Conservation (phyloP, 2,888 invertebrate genomes). For the Zygaena filipendulae region DNA sequence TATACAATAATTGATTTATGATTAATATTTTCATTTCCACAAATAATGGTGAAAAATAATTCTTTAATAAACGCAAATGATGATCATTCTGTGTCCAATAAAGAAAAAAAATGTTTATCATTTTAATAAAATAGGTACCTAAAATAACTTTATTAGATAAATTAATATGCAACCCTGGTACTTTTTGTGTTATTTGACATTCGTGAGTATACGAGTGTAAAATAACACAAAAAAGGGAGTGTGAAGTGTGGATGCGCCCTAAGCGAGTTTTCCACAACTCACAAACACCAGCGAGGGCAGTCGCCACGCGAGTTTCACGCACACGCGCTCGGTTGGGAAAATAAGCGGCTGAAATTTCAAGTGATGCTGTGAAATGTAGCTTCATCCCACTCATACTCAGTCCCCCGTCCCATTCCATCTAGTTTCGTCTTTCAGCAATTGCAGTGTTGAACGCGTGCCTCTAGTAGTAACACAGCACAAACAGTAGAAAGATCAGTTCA, state of each 20-base stretch:
- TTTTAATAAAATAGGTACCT: no score
- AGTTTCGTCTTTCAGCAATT: constrained; percentile 65
- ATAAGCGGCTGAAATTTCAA: constrained; percentile 54
- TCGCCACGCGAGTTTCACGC: constrained; percentile 58
- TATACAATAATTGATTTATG: no score
- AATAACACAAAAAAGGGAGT: not conserved
- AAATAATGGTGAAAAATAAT: no score
- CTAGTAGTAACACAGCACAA: constrained; percentile 64
- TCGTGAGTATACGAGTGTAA: no score
- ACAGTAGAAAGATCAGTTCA: constrained; percentile 58
- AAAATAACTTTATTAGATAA: no score
- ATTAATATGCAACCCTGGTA: no score
- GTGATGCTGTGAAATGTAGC: constrained; percentile 24
- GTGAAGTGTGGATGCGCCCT: constrained; percentile 46
- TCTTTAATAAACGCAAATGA: no score
- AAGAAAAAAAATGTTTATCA: no score
- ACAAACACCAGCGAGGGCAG: constrained; percentile 34
- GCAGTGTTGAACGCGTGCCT: constrained; percentile 58
- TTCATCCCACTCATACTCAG: constrained; percentile 41
- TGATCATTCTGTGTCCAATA: no score
- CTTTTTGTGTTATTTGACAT: no score
- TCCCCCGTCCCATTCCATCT: constrained; percentile 63
- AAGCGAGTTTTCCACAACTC: constrained; percentile 64
- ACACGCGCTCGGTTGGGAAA: constrained; percentile 49
- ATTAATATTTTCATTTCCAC: no score